Conservation (phyloP, 2,113 vertebrate species). For the Actenoides lindsayi region DNA sequence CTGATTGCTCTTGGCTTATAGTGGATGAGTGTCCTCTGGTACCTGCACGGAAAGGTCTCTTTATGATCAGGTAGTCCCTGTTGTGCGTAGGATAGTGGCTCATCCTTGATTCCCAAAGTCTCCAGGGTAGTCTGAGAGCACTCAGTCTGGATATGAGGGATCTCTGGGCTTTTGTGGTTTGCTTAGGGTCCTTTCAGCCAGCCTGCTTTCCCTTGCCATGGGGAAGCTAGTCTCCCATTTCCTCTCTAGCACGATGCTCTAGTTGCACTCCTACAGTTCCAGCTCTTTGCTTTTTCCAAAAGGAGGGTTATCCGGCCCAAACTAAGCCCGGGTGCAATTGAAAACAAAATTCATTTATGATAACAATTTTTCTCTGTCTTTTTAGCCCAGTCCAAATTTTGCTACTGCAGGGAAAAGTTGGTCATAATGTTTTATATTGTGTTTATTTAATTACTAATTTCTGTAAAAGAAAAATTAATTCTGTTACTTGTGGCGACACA, state of each 20-base stretch:
- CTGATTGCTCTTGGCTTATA: neutral
- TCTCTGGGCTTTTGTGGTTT: neutral
- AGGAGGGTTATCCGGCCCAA: neutral
- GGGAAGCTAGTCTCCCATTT: neutral
- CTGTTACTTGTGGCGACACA: neutral
- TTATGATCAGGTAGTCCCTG: neutral
- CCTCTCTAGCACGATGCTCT: neutral
- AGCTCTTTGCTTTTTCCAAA: neutral
- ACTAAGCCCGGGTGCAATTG: neutral
- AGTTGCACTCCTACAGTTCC: neutral
- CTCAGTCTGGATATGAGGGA: neutral
- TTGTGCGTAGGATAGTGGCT: neutral
- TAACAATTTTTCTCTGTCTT: neutral
- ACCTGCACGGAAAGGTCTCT: neutral
- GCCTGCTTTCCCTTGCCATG: neutral
- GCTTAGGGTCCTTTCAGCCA: neutral
- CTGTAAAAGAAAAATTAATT: conserved; percentile 58
- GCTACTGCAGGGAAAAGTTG: neutral
- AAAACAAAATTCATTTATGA: neutral
- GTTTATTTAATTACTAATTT: conserved; percentile 66
- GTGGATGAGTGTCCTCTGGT: neutral
- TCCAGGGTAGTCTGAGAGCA: neutral
- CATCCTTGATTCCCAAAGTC: neutral
- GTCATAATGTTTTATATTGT: neutral
- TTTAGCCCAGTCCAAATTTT: neutral